Percentiles rank a stretch among this genome's conserved stretches.
These are phyloP conservation scores for Drosophila nr. fundita DNA, from an alignment of 2,888 invertebrate species.

Conservation along the genomic window DNA sequence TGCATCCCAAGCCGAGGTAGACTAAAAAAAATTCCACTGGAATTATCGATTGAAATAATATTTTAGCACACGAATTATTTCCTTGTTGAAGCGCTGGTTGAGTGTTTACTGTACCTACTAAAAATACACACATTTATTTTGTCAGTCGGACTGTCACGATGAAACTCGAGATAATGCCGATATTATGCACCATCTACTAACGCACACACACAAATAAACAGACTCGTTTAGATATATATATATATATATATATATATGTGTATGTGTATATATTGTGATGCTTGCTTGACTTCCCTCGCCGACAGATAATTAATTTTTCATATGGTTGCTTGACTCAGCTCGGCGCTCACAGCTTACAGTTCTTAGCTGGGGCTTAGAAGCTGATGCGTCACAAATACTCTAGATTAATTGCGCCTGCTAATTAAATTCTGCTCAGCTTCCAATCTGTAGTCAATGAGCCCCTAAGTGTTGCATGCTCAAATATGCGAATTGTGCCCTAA, in stretches of 20 bases:
- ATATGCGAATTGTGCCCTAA: background rate
- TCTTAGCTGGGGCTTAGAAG: background rate
- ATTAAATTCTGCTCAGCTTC: slow-evolving; percentile 48
- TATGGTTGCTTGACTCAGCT: slow-evolving; percentile 20
- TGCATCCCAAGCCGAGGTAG: background rate
- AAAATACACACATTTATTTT: background rate
- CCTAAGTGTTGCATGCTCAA: slow-evolving; percentile 3
- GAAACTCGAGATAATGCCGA: background rate
- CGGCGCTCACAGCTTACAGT: background rate
- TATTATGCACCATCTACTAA: background rate
- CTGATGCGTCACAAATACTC: slow-evolving; percentile 7
- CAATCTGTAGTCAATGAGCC: background rate
- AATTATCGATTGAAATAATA: background rate
- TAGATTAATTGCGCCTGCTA: slow-evolving; percentile 48
- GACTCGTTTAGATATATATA: background rate
- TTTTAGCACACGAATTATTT: too few relatives aligned
- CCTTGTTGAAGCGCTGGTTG: background rate
- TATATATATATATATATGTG: background rate
- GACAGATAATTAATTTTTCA: slow-evolving; percentile 54
- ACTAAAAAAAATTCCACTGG: background rate
- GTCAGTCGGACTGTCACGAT: background rate
- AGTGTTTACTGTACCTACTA: background rate
- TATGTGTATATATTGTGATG: background rate
- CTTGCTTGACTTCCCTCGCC: slow-evolving; percentile 23
- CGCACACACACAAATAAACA: background rate